Base-by-base conservation (phyloP, 1,140 invertebrate genomes). In the Pogonus chalceus region DNA sequence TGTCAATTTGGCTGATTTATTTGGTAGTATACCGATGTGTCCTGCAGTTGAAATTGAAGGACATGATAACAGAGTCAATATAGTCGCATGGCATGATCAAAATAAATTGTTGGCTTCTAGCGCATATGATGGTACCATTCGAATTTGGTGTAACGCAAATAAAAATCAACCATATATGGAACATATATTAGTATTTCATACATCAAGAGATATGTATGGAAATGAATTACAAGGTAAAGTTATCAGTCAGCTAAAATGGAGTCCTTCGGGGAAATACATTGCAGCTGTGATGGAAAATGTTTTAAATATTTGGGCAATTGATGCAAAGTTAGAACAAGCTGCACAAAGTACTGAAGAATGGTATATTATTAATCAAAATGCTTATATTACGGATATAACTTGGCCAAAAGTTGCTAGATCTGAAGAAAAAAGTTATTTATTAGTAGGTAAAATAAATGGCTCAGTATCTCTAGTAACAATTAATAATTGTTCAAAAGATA, bases 51-150 rank as follows among this genome's bases (percentile, higher is more conserved):
- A 72, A 52, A 58, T 81, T 12, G 74, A 79, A 58, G 79, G 73
- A 4, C 79, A 81, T 60, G 76, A 79, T 26, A 77, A 80, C 56
- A 66, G 74, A 53, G 56, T 66, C 2, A 69, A 64, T 49, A 62
- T 58, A 35, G 67, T 76, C 49, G 60, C 62, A 9, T 79, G 73
- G 72, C 69, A 69, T 56, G 56, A 62, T 4, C 69, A 68, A 23
- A 74, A 69, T 50, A 62, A 62, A 16, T 60, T 75, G 9, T 63
- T 82, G 14, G 79, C 79, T 18, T 76, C 79, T 18, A 78, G 79
- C 66, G 80, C 79, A 1, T 78, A 76, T 62, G 81, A 84, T 69
- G 78, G 80, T n/a, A 82, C 79, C n/a, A 75, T 82, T 0, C 62
- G 80, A n/a, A 63, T 82, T 2, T 83, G 81, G 81, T 43, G 59